Evolutionary conservation across 1,140 invertebrate species (phyloP).

Genomic region (Dendrolimus kikuchii): DNA sequence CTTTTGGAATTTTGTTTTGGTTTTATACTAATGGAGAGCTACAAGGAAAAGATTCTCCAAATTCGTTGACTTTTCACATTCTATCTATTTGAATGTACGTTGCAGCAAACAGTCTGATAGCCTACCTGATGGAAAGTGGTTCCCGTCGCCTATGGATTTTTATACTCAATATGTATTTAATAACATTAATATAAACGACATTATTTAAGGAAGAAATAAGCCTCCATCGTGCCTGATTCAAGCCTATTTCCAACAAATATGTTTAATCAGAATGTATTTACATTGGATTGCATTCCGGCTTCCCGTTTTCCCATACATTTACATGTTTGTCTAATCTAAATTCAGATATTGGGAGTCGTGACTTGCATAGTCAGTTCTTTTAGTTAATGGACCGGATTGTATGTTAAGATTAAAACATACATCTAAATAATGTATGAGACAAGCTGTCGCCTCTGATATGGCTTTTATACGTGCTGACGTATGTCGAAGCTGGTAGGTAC

Average conservation of each 20-base stretch:
- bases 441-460: constrained; percentile 24
- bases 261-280: background rate
- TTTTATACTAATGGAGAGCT: constrained; percentile 13
- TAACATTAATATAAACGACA: too few relatives aligned
- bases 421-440: constrained; percentile 51
- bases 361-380: constrained; percentile 44
- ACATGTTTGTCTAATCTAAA: constrained; percentile 54
- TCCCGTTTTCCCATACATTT: constrained; percentile 29
- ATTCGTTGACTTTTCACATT: too few relatives aligned
- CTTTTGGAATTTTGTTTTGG: constrained; percentile 20
- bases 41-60: background rate
- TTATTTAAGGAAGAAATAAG: too few relatives aligned
- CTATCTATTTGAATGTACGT: too few relatives aligned
- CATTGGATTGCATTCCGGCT: background rate
- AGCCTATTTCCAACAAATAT: constrained; percentile 1
- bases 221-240: background rate
- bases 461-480: too few relatives aligned
- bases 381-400: constrained; percentile 23
- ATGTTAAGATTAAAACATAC: constrained; percentile 38
- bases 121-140: too few relatives aligned
- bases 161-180: too few relatives aligned
- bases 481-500: too few relatives aligned
- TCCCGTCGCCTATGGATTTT: too few relatives aligned
- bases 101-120: too few relatives aligned
- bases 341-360: constrained; percentile 50